Conservation (phyloP, 2,797 vertebrate genomes). For the Brachyalestes nurse region DNA sequence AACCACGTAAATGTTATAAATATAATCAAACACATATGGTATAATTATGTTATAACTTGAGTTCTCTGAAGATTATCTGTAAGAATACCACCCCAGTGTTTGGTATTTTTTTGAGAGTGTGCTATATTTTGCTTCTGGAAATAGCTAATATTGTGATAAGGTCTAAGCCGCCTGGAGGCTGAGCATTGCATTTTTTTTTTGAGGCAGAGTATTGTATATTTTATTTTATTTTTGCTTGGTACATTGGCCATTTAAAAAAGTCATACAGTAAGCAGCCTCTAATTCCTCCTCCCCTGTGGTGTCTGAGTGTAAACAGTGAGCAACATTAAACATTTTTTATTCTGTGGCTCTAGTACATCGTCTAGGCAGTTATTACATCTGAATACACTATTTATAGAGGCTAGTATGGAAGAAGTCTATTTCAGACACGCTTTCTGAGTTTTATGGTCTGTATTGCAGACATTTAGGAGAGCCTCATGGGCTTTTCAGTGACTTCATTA, state of each 20-base stretch:
- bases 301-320: background rate
- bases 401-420: background rate
- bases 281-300: background rate
- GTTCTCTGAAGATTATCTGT: no score
- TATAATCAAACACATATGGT: no score
- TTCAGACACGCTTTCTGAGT: background rate
- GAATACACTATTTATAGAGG: background rate
- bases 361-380: background rate
- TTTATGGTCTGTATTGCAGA: background rate
- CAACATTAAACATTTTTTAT: background rate
- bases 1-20: no score
- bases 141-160: no score
- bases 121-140: no score
- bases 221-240: background rate
- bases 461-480: background rate
- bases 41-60: no score
- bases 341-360: background rate
- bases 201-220: no score
- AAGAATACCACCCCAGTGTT: no score
- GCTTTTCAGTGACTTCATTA: slow-evolving; percentile 4
- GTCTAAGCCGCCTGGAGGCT: no score
- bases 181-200: no score
- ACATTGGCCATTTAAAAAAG: background rate
- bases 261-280: background rate
- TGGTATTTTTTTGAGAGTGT: no score